Percentiles rank a stretch among this genome's conserved stretches.
phyloP scores from a whole-genome alignment of 1,140 invertebrate species.

The Mactra quadrangularis region DNA sequence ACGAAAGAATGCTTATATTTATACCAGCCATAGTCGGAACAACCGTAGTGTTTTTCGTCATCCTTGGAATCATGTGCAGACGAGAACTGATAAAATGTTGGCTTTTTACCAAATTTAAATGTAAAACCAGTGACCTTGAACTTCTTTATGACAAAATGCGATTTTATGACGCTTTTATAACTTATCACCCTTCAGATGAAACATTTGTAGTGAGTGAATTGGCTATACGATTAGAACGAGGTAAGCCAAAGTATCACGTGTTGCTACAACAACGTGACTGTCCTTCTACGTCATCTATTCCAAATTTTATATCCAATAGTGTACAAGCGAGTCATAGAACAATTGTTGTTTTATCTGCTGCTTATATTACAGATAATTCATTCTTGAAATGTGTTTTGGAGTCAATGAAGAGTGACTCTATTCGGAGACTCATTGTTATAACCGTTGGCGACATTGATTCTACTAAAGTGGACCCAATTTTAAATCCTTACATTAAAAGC shows the following conservation, averaged over 20 bases:
- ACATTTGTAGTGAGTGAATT: constrained; percentile 40
- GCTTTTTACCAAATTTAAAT: constrained; percentile 49
- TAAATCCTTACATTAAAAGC: constrained; percentile 9
- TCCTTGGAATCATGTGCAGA: constrained; percentile 35
- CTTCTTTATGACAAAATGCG: constrained; percentile 52
- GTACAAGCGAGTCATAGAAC: constrained; percentile 55
- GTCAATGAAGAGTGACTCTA: constrained; percentile 34
- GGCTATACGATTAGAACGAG: constrained; percentile 48
- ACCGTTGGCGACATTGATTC: constrained; percentile 10
- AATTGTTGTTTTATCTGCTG: constrained; percentile 41
- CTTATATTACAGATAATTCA: background rate
- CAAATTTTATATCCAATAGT: constrained; percentile 38
- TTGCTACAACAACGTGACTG: constrained; percentile 55
- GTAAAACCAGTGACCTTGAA: constrained; percentile 14
- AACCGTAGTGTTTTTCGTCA: constrained; percentile 27
- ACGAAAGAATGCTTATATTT: constrained; percentile 43
- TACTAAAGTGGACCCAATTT: constrained; percentile 25
- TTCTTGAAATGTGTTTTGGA: constrained; percentile 39
- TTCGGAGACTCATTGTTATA: constrained; percentile 25
- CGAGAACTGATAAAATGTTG: constrained; percentile 48
- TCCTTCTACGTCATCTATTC: constrained; percentile 12
- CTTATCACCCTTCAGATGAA: constrained; percentile 50
- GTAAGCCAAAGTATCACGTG: constrained; percentile 39
- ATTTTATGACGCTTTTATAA: constrained; percentile 50
- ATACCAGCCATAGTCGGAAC: constrained; percentile 33